phyloP scores from a whole-genome alignment of 2,888 invertebrate genomes.

The Tachina lurida region DNA sequence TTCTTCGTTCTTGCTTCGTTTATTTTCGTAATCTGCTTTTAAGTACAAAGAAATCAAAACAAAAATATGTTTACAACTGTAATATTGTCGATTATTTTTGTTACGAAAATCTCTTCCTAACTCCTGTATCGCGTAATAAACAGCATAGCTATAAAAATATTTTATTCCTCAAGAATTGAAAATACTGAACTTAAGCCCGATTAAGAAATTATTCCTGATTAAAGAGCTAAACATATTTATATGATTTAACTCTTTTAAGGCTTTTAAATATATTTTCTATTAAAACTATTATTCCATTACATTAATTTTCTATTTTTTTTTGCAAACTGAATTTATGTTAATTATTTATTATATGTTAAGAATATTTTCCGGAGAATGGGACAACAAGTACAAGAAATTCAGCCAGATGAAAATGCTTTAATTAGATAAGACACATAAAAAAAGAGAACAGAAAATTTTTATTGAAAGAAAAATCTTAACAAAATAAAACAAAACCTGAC shows the following conservation, averaged over 20 bases:
- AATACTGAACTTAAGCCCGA: too few relatives aligned
- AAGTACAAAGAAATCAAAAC: too few relatives aligned
- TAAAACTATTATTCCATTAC: constrained; percentile 11
- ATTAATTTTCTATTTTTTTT: not conserved
- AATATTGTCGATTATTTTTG: too few relatives aligned
- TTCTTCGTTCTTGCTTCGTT: too few relatives aligned
- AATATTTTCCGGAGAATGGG: constrained; percentile 24
- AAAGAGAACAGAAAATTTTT: constrained; percentile 1
- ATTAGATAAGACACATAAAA: not conserved
- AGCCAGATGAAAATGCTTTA: constrained; percentile 28
- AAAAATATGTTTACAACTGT: too few relatives aligned
- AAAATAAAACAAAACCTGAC: not conserved
- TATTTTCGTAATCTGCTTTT: too few relatives aligned
- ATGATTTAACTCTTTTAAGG: constrained; percentile 27
- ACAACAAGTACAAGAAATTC: constrained; percentile 10
- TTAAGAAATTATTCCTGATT: too few relatives aligned
- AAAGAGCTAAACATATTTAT: not conserved
- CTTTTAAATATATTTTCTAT: constrained; percentile 20
- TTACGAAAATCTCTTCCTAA: too few relatives aligned
- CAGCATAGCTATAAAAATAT: too few relatives aligned
- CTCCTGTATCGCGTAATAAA: too few relatives aligned
- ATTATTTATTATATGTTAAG: constrained; percentile 48
- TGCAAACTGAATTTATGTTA: constrained; percentile 51
- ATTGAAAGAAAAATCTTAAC: constrained; percentile 8
- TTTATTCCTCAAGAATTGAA: too few relatives aligned